Conservation (phyloP, 2,113 vertebrate genomes). For the Catagonus wagneri region DNA sequence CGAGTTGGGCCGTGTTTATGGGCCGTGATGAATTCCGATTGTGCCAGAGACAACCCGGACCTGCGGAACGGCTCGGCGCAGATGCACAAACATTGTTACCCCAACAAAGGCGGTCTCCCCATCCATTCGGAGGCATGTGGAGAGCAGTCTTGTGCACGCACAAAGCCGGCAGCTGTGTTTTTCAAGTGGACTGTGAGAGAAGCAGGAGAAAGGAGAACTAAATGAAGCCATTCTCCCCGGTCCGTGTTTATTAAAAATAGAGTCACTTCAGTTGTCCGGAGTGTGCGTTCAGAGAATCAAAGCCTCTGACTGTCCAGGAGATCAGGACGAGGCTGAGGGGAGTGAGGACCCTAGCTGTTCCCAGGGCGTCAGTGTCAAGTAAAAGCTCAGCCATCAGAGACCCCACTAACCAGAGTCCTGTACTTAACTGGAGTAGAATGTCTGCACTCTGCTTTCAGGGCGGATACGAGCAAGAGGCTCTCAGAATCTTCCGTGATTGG, state of each 20-base stretch:
- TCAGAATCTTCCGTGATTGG: neutral
- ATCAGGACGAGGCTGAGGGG: neutral
- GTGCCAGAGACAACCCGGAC: constrained; percentile 64
- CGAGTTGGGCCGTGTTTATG: neutral
- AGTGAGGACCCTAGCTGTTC: neutral
- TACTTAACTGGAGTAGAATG: neutral
- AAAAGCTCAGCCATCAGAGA: neutral
- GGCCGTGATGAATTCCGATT: constrained; percentile 52
- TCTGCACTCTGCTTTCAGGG: neutral
- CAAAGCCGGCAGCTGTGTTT: constrained; percentile 83
- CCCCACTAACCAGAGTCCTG: neutral
- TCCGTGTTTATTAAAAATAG: constrained; percentile 71
- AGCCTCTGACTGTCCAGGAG: neutral
- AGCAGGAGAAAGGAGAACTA: constrained; percentile 62
- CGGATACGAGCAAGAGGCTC: neutral
- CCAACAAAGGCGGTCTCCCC: constrained; percentile 64
- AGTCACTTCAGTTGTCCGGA: constrained; percentile 29
- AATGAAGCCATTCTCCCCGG: constrained; percentile 76
- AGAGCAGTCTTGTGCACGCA: constrained; percentile 63
- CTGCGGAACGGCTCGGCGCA: constrained; percentile 56
- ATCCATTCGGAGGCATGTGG: constrained; percentile 26
- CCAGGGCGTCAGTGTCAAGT: neutral
- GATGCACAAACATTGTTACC: constrained; percentile 76
- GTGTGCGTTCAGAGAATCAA: constrained; percentile 10
- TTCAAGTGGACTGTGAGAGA: constrained; percentile 71